Percentiles rank a stretch among this genome's conserved stretches.
Evolutionary conservation across 1,140 invertebrate genomes (phyloP).

Genomic region (Trinorchestia longiramus): DNA sequence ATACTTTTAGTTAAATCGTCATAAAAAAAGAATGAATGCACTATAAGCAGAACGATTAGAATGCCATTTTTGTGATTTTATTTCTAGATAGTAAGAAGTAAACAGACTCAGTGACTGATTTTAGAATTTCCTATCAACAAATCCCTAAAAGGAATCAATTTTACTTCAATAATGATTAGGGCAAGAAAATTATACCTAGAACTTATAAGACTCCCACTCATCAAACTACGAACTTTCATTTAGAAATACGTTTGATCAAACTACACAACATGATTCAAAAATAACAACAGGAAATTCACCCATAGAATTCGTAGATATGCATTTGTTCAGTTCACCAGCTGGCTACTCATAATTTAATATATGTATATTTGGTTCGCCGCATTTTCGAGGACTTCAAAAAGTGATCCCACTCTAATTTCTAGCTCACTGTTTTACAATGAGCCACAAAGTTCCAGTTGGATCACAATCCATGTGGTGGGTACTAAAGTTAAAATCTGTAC

Average conservation of each 20-base stretch:
- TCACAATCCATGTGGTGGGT: background rate
- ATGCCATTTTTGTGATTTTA: background rate
- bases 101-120: background rate
- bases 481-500: background rate
- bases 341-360: background rate
- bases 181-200: too few relatives aligned
- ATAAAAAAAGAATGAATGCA: too few relatives aligned
- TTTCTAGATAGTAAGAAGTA: background rate
- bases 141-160: too few relatives aligned
- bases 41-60: too few relatives aligned
- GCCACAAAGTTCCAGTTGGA: background rate
- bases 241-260: background rate
- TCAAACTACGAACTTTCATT: background rate
- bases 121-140: background rate
- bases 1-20: too few relatives aligned
- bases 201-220: background rate
- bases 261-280: background rate
- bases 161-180: background rate
- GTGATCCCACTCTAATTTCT: background rate
- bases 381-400: background rate
- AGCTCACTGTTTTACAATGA: background rate
- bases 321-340: background rate
- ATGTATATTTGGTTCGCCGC: background rate
- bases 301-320: background rate
- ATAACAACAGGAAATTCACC: background rate